Conservation (phyloP, 2,797 vertebrate genomes). For the Danionella dracula region DNA sequence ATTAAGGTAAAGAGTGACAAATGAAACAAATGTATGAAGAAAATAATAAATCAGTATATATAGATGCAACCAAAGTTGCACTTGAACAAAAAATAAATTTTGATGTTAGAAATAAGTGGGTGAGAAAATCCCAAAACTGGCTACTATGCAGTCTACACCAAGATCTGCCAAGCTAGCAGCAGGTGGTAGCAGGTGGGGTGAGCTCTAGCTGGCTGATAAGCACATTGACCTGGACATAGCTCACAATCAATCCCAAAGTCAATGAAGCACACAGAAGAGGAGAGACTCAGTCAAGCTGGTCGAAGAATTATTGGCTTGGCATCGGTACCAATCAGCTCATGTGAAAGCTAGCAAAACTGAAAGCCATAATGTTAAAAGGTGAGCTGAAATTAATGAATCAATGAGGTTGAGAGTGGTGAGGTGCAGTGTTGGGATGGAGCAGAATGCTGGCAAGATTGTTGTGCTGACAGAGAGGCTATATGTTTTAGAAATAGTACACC, state of each 20-base stretch:
- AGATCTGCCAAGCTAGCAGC: constrained; percentile 27
- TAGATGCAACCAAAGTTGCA: too few species aligned
- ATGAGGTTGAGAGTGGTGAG: constrained; percentile 13
- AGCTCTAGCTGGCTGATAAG: constrained; percentile 34
- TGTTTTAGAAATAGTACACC: background rate
- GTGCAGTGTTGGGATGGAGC: background rate
- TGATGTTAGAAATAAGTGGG: too few species aligned
- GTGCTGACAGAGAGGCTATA: background rate
- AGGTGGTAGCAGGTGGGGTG: constrained; percentile 40
- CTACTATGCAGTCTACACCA: constrained; percentile 11
- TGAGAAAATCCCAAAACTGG: too few species aligned
- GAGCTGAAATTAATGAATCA: constrained; percentile 6
- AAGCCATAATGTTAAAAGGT: constrained; percentile 6
- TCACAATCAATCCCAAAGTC: constrained; percentile 41
- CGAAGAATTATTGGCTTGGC: constrained; percentile 39
- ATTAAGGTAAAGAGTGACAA: too few species aligned
- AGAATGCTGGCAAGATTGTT: background rate
- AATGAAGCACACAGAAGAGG: constrained; percentile 34
- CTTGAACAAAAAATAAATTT: too few species aligned
- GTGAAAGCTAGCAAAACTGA: constrained; percentile 10
- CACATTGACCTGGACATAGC: constrained; percentile 42
- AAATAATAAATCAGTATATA: too few species aligned
- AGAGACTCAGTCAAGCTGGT: constrained; percentile 28
- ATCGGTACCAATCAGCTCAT: constrained; percentile 24
- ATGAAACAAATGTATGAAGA: too few species aligned